Base-by-base conservation (phyloP, 2,797 vertebrate genomes). In the Acipenser transmontanus region DNA sequence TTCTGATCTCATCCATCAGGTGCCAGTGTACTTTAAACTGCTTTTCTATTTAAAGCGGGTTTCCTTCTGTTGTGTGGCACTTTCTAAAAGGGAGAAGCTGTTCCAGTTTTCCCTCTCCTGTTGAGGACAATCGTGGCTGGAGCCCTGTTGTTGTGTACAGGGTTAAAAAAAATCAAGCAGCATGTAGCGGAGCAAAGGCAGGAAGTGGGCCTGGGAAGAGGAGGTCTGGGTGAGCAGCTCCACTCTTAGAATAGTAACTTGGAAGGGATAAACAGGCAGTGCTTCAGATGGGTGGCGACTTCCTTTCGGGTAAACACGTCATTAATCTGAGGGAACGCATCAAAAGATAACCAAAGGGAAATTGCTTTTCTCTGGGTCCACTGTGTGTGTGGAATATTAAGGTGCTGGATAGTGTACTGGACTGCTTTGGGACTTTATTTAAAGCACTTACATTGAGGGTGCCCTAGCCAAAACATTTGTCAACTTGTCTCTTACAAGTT, bases 241-340 rank as follows among this genome's bases (percentile, higher is more conserved):
- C 76, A 83, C 81, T 88, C 82, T 83, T 70, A 83, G 78, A 86
- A 84, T 79, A 78, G 86, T 78, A 87, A 86, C 91, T 91, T 77
- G 88, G 92, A 94, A 92, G 90, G 88, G 85, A 85, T 83, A 85
- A 87, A 83, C 81, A 89, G 89, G 85, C 78, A 68, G 83, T 88
- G 92, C 91, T 94, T 91, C 90, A 92, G 93, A 93, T 92, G 96
- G 96, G 95, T 87, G 95, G 94, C 49, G 84, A 95, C 92, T 98
- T 98, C 96, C 96, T 98, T 92, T 95, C 50, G 91, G 93, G 93
- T 94, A 97, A 97, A 96, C 92, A 96, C 93, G 91, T 92, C 92
- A 93, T 94, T 96, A 95, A 94, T 94, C 92, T 93, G 90, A 91
- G 91, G 88, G 89, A 94, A 91, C 77, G 77, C 93, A 95, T 92